phyloP scores from a whole-genome alignment of 2,888 invertebrate genomes.

The Doris montereyensis region DNA sequence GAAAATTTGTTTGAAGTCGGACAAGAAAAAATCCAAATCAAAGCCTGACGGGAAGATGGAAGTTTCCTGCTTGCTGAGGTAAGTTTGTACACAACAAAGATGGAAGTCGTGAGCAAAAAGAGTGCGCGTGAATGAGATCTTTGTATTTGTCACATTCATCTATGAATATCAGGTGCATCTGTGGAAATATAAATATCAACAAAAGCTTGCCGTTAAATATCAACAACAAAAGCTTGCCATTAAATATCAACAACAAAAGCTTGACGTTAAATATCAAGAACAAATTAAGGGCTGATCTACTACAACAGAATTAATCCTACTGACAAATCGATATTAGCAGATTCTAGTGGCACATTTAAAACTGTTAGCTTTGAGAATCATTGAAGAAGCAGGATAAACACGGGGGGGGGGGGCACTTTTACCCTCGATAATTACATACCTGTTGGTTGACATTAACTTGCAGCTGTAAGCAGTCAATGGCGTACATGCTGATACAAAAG shows the following conservation, averaged over 20 bases:
- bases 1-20: slow-evolving; percentile 85
- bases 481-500: slow-evolving; percentile 80
- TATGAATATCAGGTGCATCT: slow-evolving; percentile 66
- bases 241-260: background rate
- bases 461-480: slow-evolving; percentile 78
- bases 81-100: slow-evolving; percentile 80
- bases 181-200: no score
- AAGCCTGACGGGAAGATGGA: slow-evolving; percentile 75
- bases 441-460: slow-evolving; percentile 63
- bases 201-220: no score
- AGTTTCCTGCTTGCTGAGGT: slow-evolving; percentile 76
- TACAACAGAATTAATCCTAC: no score
- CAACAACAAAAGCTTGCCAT: background rate
- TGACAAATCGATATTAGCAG: no score
- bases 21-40: slow-evolving; percentile 82
- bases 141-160: slow-evolving; percentile 79
- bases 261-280: background rate
- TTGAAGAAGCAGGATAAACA: no score
- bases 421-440: slow-evolving; percentile 51
- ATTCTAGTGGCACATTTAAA: no score
- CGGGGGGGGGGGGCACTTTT: no score
- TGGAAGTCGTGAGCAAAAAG: slow-evolving; percentile 86
- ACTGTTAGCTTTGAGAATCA: no score
- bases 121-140: slow-evolving; percentile 82
- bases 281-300: background rate